Conservation (phyloP, 2,113 vertebrate species). For the Damaliscus lunatus region DNA sequence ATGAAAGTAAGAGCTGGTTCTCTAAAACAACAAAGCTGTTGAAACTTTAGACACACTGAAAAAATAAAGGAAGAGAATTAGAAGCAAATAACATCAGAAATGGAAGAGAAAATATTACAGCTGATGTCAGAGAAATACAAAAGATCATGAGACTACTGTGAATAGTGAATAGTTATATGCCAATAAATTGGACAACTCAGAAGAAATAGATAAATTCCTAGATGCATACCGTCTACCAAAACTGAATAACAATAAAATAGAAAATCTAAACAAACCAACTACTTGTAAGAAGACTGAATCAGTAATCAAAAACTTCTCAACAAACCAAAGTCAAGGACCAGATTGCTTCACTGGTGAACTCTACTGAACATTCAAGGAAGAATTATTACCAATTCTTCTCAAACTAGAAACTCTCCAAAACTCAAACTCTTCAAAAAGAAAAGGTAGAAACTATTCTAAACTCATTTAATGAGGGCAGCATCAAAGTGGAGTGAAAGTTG, state of each 20-base stretch:
- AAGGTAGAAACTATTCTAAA: neutral
- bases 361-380: neutral
- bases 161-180: neutral
- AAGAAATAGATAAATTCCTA: neutral
- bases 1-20: neutral
- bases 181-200: neutral
- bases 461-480: neutral
- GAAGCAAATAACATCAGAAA: neutral
- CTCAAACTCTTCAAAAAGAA: neutral
- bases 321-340: neutral
- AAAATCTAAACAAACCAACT: neutral
- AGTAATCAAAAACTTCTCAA: neutral
- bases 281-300: neutral
- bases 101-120: neutral
- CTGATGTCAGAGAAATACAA: neutral
- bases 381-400: neutral
- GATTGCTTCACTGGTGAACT: neutral
- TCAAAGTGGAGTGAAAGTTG: too few relatives aligned
- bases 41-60: neutral
- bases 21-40: neutral
- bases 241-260: neutral
- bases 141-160: neutral
- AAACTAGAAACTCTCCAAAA: neutral
- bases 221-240: neutral
- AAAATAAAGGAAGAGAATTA: neutral